phyloP scores from a whole-genome alignment of 2,888 invertebrate genomes.

The Pseudococcus longispinus region DNA sequence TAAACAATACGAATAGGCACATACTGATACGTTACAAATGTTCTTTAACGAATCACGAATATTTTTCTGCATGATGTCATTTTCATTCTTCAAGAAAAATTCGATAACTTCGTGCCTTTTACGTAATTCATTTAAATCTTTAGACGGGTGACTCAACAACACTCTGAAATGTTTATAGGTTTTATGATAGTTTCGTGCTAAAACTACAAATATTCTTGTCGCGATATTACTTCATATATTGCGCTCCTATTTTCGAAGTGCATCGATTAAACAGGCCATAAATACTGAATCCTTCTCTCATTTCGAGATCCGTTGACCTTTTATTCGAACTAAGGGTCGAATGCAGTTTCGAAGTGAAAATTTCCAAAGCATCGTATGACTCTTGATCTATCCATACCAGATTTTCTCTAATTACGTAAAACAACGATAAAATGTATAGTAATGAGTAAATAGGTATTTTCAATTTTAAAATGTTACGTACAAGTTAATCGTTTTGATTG shows the following conservation, averaged over 20 bases:
- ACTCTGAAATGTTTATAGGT: conserved; percentile 54
- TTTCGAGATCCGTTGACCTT: conserved; percentile 67
- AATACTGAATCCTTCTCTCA: conserved; percentile 76
- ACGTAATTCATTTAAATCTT: conserved; percentile 48
- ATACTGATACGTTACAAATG: conserved; percentile 51
- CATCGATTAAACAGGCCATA: conserved; percentile 76
- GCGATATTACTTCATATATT: conserved; percentile 68
- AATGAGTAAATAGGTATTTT: neutral
- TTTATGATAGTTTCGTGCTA: neutral
- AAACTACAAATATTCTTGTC: neutral
- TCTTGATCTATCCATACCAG: conserved; percentile 75
- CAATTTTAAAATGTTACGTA: conserved; percentile 62
- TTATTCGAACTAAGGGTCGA: conserved; percentile 74
- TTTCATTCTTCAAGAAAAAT: conserved; percentile 55
- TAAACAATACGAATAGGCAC: neutral
- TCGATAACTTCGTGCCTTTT: conserved; percentile 58
- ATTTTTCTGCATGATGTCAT: conserved; percentile 50
- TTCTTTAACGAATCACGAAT: conserved; percentile 54
- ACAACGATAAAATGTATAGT: neutral
- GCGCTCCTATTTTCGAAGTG: conserved; percentile 69
- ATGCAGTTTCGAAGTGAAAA: conserved; percentile 76
- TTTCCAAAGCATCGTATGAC: conserved; percentile 77
- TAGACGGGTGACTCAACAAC: conserved; percentile 57
- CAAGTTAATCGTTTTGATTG: conserved; percentile 66
- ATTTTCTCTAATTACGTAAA: conserved; percentile 69